Base-by-base conservation (phyloP, 2,113 vertebrate species). In the Sylvietta virens region DNA sequence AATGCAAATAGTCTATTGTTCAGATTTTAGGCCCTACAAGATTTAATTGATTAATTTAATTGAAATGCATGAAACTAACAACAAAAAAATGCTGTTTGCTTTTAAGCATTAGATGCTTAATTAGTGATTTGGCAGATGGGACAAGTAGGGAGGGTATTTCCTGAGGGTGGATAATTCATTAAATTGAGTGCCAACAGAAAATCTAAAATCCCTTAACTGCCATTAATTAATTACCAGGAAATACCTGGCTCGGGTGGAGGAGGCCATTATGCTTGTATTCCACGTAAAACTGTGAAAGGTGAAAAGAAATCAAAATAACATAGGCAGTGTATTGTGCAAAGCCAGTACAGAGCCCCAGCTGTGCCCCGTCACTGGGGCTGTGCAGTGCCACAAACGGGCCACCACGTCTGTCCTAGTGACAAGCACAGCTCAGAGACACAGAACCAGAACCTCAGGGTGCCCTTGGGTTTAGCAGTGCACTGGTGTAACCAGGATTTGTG, bases 161-260 rank as follows among this genome's bases (percentile, higher is more conserved):
- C 93, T 96, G 66, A 27, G 31, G 39, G 78, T 6, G 93, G 94
- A 92, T 76, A 88, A 91, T 93, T 92, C 48, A 40, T 35, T 85
- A 83, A 61, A 42, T 15, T 80, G 28, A 81, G 42, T 72, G 95
- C 93, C 89, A 94, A 70, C 70, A 92, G 58, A 86, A 87, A 92
- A 94, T 87, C 70, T 69, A 61, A 94, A 95, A 67, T 95, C 91
- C 70, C 84, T 77, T 85, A 92, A 80, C 84, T 95, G 50, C 81
- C 50, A 14, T 94, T 92, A 94, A 86, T 96, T 97, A 94, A 95
- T 95, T 80, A 54, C 40, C 93, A 95, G 96, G 96, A 97, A 96
- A 96, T 96, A 94, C 87, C 66, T 8, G 1, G 50, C 87, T 85
- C 1, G 87, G 96, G 93, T 96, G 93, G 96, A 91, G 94, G 0